A percentile compares a stretch with the other conserved stretches of the same genome.
phyloP scores from a whole-genome alignment of 2,888 invertebrate species.

The Tupiocoris notatus region DNA sequence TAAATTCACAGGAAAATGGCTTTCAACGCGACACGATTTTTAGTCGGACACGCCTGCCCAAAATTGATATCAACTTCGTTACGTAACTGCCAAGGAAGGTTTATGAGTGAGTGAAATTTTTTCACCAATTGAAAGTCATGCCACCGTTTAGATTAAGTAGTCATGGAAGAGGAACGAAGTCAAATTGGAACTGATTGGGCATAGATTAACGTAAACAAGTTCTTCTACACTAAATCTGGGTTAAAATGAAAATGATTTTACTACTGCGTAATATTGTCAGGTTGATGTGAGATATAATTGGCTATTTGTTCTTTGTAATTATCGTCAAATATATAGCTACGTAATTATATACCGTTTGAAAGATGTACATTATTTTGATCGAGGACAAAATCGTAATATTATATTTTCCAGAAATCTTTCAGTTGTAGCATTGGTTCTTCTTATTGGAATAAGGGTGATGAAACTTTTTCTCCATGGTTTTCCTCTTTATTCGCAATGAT shows the following conservation, averaged over 20 bases:
- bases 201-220: neutral
- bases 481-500: too few species aligned
- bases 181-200: neutral
- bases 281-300: neutral
- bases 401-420: too few species aligned
- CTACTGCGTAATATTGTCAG: too few species aligned
- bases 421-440: too few species aligned
- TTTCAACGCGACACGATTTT: slow-evolving; percentile 3
- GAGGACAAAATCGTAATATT: too few species aligned
- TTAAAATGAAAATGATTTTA: too few species aligned
- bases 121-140: neutral
- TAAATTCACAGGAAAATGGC: too few species aligned
- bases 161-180: neutral
- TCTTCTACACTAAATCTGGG: neutral
- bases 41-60: neutral
- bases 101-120: slow-evolving; percentile 9
- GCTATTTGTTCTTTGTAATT: neutral
- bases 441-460: too few species aligned
- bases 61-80: neutral
- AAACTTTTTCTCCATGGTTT: too few species aligned
- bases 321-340: too few species aligned
- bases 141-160: neutral
- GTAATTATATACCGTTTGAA: too few species aligned
- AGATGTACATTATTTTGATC: too few species aligned
- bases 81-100: neutral